Conservation (phyloP, 2,797 vertebrate species). For the Melanotaenia maccullochi region DNA sequence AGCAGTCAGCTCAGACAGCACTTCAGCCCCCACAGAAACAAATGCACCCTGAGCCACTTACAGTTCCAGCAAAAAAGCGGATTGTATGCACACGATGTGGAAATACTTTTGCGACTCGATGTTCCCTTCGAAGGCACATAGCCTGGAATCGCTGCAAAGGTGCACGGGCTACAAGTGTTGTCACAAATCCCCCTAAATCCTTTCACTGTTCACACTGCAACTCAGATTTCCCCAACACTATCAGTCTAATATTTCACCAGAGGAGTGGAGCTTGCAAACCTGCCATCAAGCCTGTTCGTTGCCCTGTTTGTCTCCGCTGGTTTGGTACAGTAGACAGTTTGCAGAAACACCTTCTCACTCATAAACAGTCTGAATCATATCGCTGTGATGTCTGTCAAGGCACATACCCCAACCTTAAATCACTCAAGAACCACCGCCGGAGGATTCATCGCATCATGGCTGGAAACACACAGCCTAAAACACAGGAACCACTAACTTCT, state of each 20-base stretch:
- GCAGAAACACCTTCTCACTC: slow-evolving; percentile 82
- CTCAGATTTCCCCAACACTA: slow-evolving; percentile 75
- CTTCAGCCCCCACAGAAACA: slow-evolving; percentile 49
- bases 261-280: slow-evolving; percentile 79
- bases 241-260: slow-evolving; percentile 81
- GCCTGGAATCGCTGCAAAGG: slow-evolving; percentile 80
- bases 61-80: slow-evolving; percentile 53
- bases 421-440: slow-evolving; percentile 82
- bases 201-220: slow-evolving; percentile 79
- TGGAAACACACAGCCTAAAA: slow-evolving; percentile 46
- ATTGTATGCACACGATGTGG: slow-evolving; percentile 73
- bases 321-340: slow-evolving; percentile 80
- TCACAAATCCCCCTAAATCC: slow-evolving; percentile 53
- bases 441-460: slow-evolving; percentile 80
- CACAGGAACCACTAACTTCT: slow-evolving; percentile 46
- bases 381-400: slow-evolving; percentile 81
- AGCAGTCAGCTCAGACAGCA: slow-evolving; percentile 25
- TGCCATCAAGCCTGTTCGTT: slow-evolving; percentile 81
- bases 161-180: slow-evolving; percentile 28
- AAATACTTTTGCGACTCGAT: slow-evolving; percentile 78
- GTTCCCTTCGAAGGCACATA: slow-evolving; percentile 80
- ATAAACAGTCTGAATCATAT: slow-evolving; percentile 76
- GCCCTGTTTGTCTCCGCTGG: slow-evolving; percentile 82
- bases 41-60: slow-evolving; percentile 9
- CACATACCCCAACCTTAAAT: slow-evolving; percentile 75